Base-by-base conservation (phyloP, 2,888 invertebrate species). In the Pimpla rufipes region DNA sequence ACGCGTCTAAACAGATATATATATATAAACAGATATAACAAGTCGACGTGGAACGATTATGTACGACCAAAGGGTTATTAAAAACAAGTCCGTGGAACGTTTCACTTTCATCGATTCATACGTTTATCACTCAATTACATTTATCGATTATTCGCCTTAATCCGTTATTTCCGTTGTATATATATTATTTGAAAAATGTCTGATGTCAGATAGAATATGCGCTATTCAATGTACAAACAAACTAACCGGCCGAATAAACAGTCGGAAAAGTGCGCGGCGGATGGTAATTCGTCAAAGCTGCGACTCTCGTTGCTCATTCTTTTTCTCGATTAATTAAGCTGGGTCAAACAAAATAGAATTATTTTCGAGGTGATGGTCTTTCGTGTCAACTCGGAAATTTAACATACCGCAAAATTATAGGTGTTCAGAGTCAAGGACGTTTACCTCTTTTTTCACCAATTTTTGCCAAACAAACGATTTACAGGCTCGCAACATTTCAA, bases 121-220 rank as follows among this genome's bases (percentile, higher is more conserved):
- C 80, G 74, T 84, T 74, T 84, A 42, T 84, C 80, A 81, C 62
- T 80, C 57, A 37, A 59, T 37, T 70, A 77, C 59, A 77, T n/a
- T 67, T 62, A 68, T 59, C 37, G 37, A 42, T 77, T 45, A 59
- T 62, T 52, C 70, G 29, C 57, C 18, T 57, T 59, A 57, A 57
- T 55, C 35, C 47, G 6, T 67, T 45, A 37, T 16, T 57, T 7
- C 2, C n/a, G 6, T 37, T 29, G 2, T 13, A 5, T 11, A 23
- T 71, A 73, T 29, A 42, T 45, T 45, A 59, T 45, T 40, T 1
- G 29, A 55, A 55, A 55, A 13, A 37, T 37, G 16, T 62, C 0
- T 37, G 29, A 37, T 37, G 40, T 21, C 21, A 29, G 29, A 35
- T 42, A 16, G 7, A 13, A 71, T 77, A 50, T 68, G 66, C 18